A percentile compares a stretch with the other conserved stretches of the same genome.
These are phyloP conservation scores for Knipowitschia caucasica DNA, from an alignment of 2,797 vertebrate genomes.

Conservation along the genomic window DNA sequence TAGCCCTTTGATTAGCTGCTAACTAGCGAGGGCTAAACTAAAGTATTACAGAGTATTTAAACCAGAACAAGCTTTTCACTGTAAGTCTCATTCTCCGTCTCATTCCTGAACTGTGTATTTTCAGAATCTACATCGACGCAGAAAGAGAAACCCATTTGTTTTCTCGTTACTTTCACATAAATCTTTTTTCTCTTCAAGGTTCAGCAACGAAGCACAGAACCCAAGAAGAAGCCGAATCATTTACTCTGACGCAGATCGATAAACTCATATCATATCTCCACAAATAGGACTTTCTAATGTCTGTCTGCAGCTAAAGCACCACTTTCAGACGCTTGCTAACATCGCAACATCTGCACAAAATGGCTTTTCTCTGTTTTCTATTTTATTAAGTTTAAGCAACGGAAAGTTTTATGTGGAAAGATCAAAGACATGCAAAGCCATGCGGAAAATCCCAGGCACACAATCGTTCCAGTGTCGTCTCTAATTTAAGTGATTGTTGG, in stretches of 20 bases:
- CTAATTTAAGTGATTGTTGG: slow-evolving; percentile 43
- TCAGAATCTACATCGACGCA: neutral
- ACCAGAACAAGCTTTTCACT: no score
- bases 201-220: slow-evolving; percentile 17
- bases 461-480: slow-evolving; percentile 37
- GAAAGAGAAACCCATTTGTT: neutral
- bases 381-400: slow-evolving; percentile 17
- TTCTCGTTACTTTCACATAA: slow-evolving; percentile 15
- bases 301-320: slow-evolving; percentile 7
- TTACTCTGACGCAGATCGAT: slow-evolving; percentile 23
- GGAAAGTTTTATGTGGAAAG: slow-evolving; percentile 30
- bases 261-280: slow-evolving; percentile 16
- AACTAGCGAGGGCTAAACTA: no score
- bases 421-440: slow-evolving; percentile 44
- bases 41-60: no score
- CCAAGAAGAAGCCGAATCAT: slow-evolving; percentile 9
- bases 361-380: slow-evolving; percentile 5
- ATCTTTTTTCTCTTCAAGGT: slow-evolving; percentile 14
- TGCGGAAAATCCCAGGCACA: slow-evolving; percentile 38
- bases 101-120: neutral
- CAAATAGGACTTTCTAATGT: slow-evolving; percentile 27
- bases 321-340: neutral
- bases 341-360: slow-evolving; percentile 15
- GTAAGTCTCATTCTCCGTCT: no score
- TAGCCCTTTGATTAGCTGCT: no score